A percentile compares a stretch with the other conserved stretches of the same genome.
phyloP scores from a whole-genome alignment of 2,888 invertebrate species.

The Platypus cylindrus region DNA sequence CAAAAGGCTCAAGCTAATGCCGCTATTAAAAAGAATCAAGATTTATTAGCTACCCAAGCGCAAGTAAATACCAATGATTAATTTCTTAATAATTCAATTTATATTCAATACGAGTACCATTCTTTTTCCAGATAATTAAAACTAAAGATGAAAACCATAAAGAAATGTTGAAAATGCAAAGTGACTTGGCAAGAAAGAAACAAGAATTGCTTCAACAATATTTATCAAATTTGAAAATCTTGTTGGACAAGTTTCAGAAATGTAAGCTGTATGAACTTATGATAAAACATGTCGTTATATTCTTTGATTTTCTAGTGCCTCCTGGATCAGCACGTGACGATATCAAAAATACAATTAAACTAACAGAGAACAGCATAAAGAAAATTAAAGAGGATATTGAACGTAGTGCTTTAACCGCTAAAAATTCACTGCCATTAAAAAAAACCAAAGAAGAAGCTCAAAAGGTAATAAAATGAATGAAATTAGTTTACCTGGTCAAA shows the following conservation, averaged over 20 bases:
- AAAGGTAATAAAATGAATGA: slow-evolving; percentile 11
- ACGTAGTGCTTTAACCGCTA: slow-evolving; percentile 32
- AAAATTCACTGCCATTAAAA: slow-evolving; percentile 19
- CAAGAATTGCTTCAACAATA: slow-evolving; percentile 80
- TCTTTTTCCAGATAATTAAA: slow-evolving; percentile 42
- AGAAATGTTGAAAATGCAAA: slow-evolving; percentile 62
- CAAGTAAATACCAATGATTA: slow-evolving; percentile 32
- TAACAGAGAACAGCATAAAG: slow-evolving; percentile 73
- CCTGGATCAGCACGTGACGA: slow-evolving; percentile 62
- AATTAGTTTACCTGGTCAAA: background rate
- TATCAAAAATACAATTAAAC: slow-evolving; percentile 68
- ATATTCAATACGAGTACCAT: background rate
- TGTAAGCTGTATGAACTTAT: slow-evolving; percentile 34
- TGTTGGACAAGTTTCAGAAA: slow-evolving; percentile 72
- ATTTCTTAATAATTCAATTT: slow-evolving; percentile 2
- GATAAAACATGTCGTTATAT: slow-evolving; percentile 3
- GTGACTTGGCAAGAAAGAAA: slow-evolving; percentile 72
- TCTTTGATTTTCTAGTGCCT: slow-evolving; percentile 34
- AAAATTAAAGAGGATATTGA: slow-evolving; percentile 53
- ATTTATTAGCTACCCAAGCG: slow-evolving; percentile 49
- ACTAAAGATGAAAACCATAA: slow-evolving; percentile 63
- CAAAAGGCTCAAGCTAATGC: slow-evolving; percentile 30
- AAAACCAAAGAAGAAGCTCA: slow-evolving; percentile 23
- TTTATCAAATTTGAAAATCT: slow-evolving; percentile 71
- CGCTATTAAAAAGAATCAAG: slow-evolving; percentile 43